phyloP scores from a whole-genome alignment of 2,797 vertebrate species.

The Ceryle rudis region DNA sequence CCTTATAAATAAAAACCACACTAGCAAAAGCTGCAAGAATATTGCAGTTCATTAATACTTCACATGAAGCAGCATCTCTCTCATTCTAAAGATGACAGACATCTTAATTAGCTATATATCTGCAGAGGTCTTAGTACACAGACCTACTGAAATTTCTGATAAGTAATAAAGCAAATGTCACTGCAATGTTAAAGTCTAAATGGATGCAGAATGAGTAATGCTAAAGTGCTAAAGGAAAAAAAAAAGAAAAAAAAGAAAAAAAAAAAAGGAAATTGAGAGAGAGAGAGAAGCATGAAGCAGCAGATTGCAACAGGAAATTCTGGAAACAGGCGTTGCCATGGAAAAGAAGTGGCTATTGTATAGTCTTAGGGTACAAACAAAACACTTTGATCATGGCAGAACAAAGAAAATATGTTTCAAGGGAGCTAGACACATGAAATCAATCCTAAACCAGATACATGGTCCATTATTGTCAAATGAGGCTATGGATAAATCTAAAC shows the following conservation, averaged over 20 bases:
- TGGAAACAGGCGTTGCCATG: constrained; percentile 70
- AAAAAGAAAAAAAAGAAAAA: neutral
- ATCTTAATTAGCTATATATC: neutral
- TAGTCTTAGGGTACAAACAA: neutral
- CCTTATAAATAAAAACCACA: neutral
- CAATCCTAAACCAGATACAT: neutral
- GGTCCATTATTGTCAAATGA: neutral
- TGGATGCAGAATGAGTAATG: constrained; percentile 61
- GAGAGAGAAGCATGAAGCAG: constrained; percentile 42
- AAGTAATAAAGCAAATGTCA: constrained; percentile 42
- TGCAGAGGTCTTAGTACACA: neutral
- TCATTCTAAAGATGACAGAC: neutral
- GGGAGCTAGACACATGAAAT: neutral
- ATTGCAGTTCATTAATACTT: neutral
- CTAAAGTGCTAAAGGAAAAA: neutral
- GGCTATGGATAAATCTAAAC: neutral
- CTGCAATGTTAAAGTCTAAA: constrained; percentile 60
- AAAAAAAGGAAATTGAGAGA: neutral
- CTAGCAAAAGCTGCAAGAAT: neutral
- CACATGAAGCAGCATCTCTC: neutral
- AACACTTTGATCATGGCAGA: neutral
- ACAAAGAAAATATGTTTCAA: neutral
- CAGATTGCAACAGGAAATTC: constrained; percentile 68
- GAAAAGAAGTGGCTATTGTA: constrained; percentile 43
- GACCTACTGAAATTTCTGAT: constrained; percentile 11